Base-by-base conservation (phyloP, 1,140 invertebrate genomes). In the Hermetia illucens region DNA sequence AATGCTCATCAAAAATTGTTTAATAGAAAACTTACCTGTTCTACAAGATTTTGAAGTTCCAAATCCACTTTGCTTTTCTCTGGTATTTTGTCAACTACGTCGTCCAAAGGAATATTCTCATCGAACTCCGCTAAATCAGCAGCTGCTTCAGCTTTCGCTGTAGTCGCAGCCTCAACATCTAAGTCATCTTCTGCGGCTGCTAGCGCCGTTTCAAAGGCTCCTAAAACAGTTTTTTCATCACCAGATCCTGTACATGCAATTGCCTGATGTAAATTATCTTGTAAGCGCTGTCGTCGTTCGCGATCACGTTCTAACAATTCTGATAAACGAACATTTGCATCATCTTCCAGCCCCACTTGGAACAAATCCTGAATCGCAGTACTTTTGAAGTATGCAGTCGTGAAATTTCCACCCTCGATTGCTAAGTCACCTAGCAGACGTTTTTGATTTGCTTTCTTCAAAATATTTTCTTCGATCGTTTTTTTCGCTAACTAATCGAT, bases 381-480 rank as follows among this genome's bases (percentile, higher is more conserved):
- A 63, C 84, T 82, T 63, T 94, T 93, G 61, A 98, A 93, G 55
- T 90, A 95, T 1, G 92, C 90, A 10, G 95, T 95, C 4, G 93
- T 98, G 58, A 99, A 99, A 61, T 96, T 96, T 2, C 94, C 96
- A 40, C 90, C 91, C 68, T 99, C 96, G 50, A 99, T 98, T 13
- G 96, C 93, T 49, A 98, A 71, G 64, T 98, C 89, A 39, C 93
- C 94, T 2, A 99, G 72, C 52, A 95, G 66, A 46, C 92, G 70
- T 57, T 99, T 99, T 61, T 98, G 93, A 65, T 93, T 94, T 0
- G 96, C 95, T 64, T 99, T 99, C 57, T 94, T 95, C 39, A 98
- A 64, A 51, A 99, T 99, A 65, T 99, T 99, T 61, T 99, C 96
- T 70, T 99, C 96, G 17, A 99, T 83, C 8, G 96, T 98, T 62